Percentiles rank a stretch among this genome's conserved stretches.
These are phyloP conservation scores for Cheilosia scutellata DNA, from an alignment of 2,888 invertebrate species.

Conservation along the genomic window DNA sequence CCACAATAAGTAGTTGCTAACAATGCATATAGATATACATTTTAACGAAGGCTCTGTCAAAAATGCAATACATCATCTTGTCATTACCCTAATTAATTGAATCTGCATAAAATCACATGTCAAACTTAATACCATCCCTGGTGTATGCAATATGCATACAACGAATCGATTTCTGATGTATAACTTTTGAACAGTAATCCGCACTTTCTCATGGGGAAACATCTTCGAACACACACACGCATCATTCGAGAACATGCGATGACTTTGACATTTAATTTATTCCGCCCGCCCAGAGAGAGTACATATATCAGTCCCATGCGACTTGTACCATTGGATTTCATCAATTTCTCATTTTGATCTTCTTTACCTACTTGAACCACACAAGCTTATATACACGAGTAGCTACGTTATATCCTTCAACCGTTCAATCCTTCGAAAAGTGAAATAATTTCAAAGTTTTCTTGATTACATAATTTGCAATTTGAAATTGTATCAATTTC, in stretches of 20 bases:
- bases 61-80: background rate
- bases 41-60: background rate
- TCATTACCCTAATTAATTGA: conserved; percentile 34
- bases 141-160: background rate
- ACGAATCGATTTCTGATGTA: background rate
- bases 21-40: no score
- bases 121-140: conserved; percentile 5
- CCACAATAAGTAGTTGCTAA: no score
- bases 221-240: conserved; percentile 6
- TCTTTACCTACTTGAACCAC: background rate
- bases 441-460: conserved; percentile 49
- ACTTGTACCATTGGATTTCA: conserved; percentile 17
- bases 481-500: conserved; percentile 57
- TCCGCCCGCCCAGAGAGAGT: background rate
- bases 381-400: background rate
- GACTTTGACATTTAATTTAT: conserved; percentile 58
- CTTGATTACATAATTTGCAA: conserved; percentile 61
- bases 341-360: conserved; percentile 41
- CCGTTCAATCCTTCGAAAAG: conserved; percentile 32
- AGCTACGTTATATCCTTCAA: background rate
- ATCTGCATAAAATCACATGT: conserved; percentile 24
- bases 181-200: conserved; percentile 38
- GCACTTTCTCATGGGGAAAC: conserved; percentile 28
- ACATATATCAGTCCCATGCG: conserved; percentile 14
- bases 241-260: background rate